Evolutionary conservation across 2,113 vertebrate species (phyloP), one percentile per base, ranked within the genome.

Genomic region (Heloderma charlesbogerti): DNA sequence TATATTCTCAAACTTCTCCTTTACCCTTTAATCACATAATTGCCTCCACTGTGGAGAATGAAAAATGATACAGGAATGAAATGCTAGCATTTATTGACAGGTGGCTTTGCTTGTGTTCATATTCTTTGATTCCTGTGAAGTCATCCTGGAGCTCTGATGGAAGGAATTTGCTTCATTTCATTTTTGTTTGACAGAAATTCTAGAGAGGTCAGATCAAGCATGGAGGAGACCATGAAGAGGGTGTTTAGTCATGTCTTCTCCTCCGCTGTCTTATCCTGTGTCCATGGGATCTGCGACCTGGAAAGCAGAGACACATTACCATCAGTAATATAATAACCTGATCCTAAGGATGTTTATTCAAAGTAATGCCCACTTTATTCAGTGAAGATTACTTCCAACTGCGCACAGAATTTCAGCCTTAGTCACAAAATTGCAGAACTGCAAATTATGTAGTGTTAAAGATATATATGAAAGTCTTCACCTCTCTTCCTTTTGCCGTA

Each of bases 41-140:
- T 15, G 12, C 16, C 43, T 43, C 12, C 87, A 91, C 94, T 89
- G 93, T 94, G 91, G 81, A 74, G 34, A 57, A 57, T 86, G 48
- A 89, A 40, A 83, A 34, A 43, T n/a, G 37, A 63, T 20, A 45
- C 80, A 60, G 29, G 67, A 84, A 84, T 89, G n/a, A 57, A 74
- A 89, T 84, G 67, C 54, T 74, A 83, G 22, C 48, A 72, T 87
- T 87, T 87, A 87, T 87, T 74, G 71, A 87, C 48, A 87, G 34
- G 45, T 40, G 54, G 31, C 10, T 5, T 89, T 84, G 51, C 51
- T 84, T 15, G 12, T 72, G 43, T 74, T 82, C 71, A 45, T 69
- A 81, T 43, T 89, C n/a, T 60, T 84, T 74, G 69, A 57, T 57
- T 75, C 71, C 37, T 75, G 5, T 51, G 51, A 75, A 84, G 71